These are phyloP conservation scores for Xylota sylvarum DNA, from an alignment of 2,888 invertebrate species.

Conservation along the genomic window DNA sequence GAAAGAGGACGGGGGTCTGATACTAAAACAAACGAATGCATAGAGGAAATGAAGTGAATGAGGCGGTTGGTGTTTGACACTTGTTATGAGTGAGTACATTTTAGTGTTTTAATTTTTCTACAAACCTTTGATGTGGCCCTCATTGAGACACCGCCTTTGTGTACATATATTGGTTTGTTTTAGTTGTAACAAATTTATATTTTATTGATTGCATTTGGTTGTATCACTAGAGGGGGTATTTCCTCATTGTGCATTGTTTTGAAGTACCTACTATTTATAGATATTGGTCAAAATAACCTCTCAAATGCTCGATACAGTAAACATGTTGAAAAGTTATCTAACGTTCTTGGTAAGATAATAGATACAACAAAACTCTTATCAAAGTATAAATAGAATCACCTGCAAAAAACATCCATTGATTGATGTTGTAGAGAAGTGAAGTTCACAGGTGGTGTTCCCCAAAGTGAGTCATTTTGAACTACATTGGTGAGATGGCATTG, in stretches of 20 bases:
- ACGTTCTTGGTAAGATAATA: not conserved
- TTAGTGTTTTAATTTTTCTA: not conserved
- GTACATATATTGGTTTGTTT: no score
- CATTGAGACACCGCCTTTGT: constrained; percentile 23
- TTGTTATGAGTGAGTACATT: constrained; percentile 1
- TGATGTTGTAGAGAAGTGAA: not conserved
- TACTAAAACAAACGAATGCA: constrained; percentile 10
- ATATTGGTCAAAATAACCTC: not conserved
- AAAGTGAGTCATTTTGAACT: constrained; percentile 21
- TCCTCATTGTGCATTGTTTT: constrained; percentile 7
- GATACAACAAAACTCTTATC: not conserved
- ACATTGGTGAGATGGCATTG: constrained; percentile 3
- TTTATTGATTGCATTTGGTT: not conserved
- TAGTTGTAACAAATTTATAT: not conserved
- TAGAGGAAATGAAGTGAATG: constrained; percentile 26
- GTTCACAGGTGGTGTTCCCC: constrained; percentile 25
- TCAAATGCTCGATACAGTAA: not conserved
- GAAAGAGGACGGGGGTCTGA: constrained; percentile 9
- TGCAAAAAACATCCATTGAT: not conserved
- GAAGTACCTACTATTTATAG: not conserved
- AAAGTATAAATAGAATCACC: constrained; percentile 2
- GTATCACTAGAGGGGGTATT: not conserved
- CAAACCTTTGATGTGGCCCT: not conserved
- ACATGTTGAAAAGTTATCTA: not conserved
- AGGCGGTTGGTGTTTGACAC: constrained; percentile 27